A percentile compares a stretch with the other conserved stretches of the same genome.
Conservation (phyloP, 2,797 vertebrate species). For the Antennarius maculatus region DNA sequence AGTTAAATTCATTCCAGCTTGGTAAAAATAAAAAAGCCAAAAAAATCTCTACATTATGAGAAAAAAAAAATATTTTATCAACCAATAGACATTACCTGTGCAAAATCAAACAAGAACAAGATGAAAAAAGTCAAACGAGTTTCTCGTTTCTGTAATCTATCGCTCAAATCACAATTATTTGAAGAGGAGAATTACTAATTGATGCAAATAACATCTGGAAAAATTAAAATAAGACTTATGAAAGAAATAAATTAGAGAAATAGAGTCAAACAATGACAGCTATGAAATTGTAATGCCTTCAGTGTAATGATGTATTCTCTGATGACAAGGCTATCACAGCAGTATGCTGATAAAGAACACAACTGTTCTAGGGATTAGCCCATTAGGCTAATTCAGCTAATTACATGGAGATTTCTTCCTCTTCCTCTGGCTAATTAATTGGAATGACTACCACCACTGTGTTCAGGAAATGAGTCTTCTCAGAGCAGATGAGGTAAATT, state of each 20-base stretch:
- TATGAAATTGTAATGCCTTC: conserved; percentile 19
- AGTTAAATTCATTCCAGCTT: too few species aligned
- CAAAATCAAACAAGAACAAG: background rate
- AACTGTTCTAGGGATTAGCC: conserved; percentile 71
- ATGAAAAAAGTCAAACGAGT: background rate
- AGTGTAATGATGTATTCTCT: conserved; percentile 32
- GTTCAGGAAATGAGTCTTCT: conserved; percentile 62
- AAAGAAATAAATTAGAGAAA: background rate
- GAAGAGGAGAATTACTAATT: too few species aligned
- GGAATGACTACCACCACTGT: conserved; percentile 69
- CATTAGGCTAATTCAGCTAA: conserved; percentile 82
- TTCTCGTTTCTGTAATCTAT: background rate
- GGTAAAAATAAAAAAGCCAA: too few species aligned
- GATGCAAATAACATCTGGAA: background rate
- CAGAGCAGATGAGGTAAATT: conserved; percentile 61
- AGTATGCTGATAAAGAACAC: conserved; percentile 61
- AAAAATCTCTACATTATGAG: too few species aligned
- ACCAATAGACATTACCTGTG: too few species aligned
- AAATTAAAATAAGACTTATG: background rate
- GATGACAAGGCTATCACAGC: conserved; percentile 49
- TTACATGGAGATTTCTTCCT: conserved; percentile 74
- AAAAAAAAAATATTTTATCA: too few species aligned
- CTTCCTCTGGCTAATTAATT: conserved; percentile 76
- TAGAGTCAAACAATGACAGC: background rate
- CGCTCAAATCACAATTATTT: background rate